phyloP scores from a whole-genome alignment of 1,140 invertebrate genomes.

The Ceratina calcarata region DNA sequence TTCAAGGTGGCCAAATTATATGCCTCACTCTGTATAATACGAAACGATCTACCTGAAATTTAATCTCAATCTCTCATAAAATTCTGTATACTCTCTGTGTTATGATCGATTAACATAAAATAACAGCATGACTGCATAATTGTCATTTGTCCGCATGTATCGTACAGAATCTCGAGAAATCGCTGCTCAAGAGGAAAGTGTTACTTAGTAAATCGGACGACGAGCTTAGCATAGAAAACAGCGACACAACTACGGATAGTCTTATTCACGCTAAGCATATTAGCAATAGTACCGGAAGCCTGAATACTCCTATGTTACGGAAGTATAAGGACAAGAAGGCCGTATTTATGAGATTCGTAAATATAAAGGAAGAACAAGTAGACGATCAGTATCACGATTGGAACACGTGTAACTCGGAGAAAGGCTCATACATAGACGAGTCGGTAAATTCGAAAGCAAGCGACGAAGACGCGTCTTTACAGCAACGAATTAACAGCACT shows the following conservation, averaged over 20 bases:
- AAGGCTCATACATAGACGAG: slow-evolving; percentile 23
- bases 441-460: slow-evolving; percentile 14
- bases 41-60: no score
- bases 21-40: no score
- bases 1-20: no score
- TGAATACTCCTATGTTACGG: slow-evolving; percentile 65
- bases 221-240: slow-evolving; percentile 73
- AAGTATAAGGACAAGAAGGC: slow-evolving; percentile 62
- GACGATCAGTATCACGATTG: slow-evolving; percentile 17
- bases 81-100: no score
- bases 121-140: slow-evolving; percentile 39
- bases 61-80: no score
- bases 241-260: slow-evolving; percentile 66
- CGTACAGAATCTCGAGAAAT: slow-evolving; percentile 69
- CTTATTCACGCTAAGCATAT: slow-evolving; percentile 72
- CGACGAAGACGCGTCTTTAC: slow-evolving; percentile 26
- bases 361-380: slow-evolving; percentile 55
- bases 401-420: slow-evolving; percentile 16
- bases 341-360: slow-evolving; percentile 64
- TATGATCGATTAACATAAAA: no score
- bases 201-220: slow-evolving; percentile 77
- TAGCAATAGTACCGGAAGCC: slow-evolving; percentile 74
- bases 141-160: slow-evolving; percentile 29
- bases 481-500: neutral
- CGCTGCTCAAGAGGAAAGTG: slow-evolving; percentile 66